These are phyloP conservation scores for Bicyclus anynana DNA, from an alignment of 1,140 invertebrate species.

Conservation along the genomic window DNA sequence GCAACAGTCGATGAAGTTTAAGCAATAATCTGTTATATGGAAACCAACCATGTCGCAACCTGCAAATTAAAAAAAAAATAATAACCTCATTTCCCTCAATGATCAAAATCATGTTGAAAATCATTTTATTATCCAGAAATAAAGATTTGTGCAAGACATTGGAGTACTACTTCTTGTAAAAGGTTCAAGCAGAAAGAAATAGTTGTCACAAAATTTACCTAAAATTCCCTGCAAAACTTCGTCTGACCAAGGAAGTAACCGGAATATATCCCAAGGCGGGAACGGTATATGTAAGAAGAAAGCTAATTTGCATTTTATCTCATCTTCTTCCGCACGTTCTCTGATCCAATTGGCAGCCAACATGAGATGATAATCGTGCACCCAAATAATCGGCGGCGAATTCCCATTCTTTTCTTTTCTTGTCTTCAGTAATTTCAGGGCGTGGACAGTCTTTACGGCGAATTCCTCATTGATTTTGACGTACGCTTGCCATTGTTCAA, in stretches of 20 bases:
- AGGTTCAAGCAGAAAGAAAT: neutral
- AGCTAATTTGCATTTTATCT: slow-evolving; percentile 87
- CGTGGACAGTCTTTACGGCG: slow-evolving; percentile 86
- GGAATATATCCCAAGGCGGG: slow-evolving; percentile 94
- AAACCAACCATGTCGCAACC: slow-evolving; percentile 95
- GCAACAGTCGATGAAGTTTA: slow-evolving; percentile 95
- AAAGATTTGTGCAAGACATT: no score
- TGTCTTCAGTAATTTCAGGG: slow-evolving; percentile 81
- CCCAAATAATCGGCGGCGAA: slow-evolving; percentile 88
- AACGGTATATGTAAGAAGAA: slow-evolving; percentile 96
- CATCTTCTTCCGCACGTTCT: slow-evolving; percentile 87
- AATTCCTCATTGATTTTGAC: slow-evolving; percentile 89
- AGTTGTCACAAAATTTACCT: slow-evolving; percentile 65
- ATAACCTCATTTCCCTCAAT: neutral
- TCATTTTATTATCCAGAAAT: no score
- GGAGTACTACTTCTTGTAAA: neutral
- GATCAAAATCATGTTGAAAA: neutral
- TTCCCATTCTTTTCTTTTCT: slow-evolving; percentile 78
- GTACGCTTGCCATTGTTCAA: slow-evolving; percentile 90
- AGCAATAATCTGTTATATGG: slow-evolving; percentile 93
- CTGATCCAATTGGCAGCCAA: slow-evolving; percentile 92
- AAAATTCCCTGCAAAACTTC: slow-evolving; percentile 94
- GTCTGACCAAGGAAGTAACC: slow-evolving; percentile 93
- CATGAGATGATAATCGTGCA: slow-evolving; percentile 96
- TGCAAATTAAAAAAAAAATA: slow-evolving; percentile 34